Evolutionary conservation across 2,113 vertebrate species (phyloP), one percentile per base, ranked within the genome.

Genomic region (Podarcis muralis): DNA sequence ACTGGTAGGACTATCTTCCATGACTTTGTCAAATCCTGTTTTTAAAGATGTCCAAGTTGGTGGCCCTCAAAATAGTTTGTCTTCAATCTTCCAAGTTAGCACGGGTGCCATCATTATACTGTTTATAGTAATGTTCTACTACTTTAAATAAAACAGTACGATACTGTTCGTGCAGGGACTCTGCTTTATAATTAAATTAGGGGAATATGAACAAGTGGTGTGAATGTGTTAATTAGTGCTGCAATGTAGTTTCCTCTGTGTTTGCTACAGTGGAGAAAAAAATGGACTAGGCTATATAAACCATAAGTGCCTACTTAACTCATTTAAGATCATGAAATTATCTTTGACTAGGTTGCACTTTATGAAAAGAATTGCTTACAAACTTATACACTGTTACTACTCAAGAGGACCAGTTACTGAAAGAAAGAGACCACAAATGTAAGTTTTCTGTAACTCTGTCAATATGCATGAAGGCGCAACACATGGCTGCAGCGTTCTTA

Each of bases 401-500:
- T 68, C 43, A 3, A 35, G 43, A 77, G 3, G 25, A 35, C 35
- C 32, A 69, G 9, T 35, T 53, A 66, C 37, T 20, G 32, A 43
- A n/a, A 77, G 35, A 25, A 3, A 62, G 1, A 25, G 40, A 65
- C 62, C 5, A 5, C 71, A 22, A 82, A 66, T 72, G 25, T 23
- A 79, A 35, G 48, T 57, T 15, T 35, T 8, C 75, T 85, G 75
- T 81, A 78, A 27, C 85, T 94, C 66, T 82, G 30, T 72, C 15
- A 81, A 81, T 88, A 84, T 37, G 74, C 40, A 69, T 2, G 23
- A 66, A n/a, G 27, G 5, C 9, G 15, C 32, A 32, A 37, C 6
- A 18, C 76, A 94, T 88, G 89, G 83, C 85, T 53, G 48, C 48
- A 53, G 48, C 48, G 25, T 72, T 1, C 30, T 92, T 87, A 92